Conservation (phyloP, 2,113 vertebrate species). For the Aldabrachelys gigantea region DNA sequence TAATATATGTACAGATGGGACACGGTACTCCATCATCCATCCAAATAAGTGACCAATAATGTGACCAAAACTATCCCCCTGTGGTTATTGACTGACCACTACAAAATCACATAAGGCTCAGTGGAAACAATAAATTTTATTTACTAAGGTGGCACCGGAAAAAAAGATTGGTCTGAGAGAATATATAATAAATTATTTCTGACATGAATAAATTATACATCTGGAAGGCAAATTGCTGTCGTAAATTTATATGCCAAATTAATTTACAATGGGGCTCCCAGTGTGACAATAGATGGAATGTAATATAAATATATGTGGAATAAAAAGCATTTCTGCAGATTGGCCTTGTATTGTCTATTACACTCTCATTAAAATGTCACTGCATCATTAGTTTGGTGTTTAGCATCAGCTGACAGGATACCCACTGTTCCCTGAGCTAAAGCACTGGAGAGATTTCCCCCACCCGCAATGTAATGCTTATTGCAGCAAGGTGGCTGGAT, state of each 20-base stretch:
- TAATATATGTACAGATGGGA: conserved; percentile 78
- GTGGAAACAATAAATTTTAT: conserved; percentile 44
- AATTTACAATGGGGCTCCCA: conserved; percentile 50
- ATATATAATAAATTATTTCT: conserved; percentile 72
- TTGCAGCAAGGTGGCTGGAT: not conserved
- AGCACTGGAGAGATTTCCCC: not conserved
- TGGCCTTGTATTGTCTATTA: not conserved
- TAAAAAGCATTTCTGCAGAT: conserved; percentile 9
- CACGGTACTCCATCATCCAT: conserved; percentile 66
- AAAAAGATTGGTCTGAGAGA: not conserved
- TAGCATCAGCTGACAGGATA: not conserved
- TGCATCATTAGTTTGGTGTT: not conserved
- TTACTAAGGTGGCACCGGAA: conserved; percentile 50
- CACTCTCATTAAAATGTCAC: conserved; percentile 11
- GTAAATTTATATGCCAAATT: conserved; percentile 74
- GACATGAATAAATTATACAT: conserved; percentile 69
- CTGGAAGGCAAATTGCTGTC: conserved; percentile 70
- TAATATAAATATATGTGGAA: not conserved
- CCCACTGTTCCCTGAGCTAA: not conserved
- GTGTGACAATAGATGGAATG: conserved; percentile 49
- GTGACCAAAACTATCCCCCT: conserved; percentile 68
- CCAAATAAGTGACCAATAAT: conserved; percentile 72
- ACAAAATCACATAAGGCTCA: conserved; percentile 44
- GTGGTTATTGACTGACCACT: conserved; percentile 62
- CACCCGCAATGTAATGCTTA: not conserved